These are phyloP conservation scores for Camelus bactrianus DNA, from an alignment of 2,113 vertebrate genomes.

Conservation along the genomic window DNA sequence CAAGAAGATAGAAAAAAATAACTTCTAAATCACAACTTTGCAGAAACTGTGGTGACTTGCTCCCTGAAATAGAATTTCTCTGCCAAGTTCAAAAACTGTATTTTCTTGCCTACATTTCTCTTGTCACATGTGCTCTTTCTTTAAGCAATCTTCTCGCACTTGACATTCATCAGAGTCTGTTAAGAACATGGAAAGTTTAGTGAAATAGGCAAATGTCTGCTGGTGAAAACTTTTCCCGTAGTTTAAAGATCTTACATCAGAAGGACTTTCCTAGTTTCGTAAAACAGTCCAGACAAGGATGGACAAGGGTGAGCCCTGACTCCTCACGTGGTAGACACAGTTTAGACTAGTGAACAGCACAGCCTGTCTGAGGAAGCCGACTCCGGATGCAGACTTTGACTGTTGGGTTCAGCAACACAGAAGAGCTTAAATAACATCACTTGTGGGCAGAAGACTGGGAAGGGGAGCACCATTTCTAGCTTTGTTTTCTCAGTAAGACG, in stretches of 20 bases:
- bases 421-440: not conserved
- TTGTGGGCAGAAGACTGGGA: not conserved
- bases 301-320: not conserved
- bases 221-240: not conserved
- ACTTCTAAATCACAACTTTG: not conserved
- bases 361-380: not conserved
- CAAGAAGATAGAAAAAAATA: not conserved
- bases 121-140: not conserved
- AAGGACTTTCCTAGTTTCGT: not conserved
- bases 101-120: not conserved
- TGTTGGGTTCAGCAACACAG: not conserved
- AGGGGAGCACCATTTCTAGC: not conserved
- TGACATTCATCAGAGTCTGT: not conserved
- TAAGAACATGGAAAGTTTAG: not conserved
- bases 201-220: not conserved
- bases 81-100: not conserved
- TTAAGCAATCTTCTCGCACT: not conserved
- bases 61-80: not conserved
- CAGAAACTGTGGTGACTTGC: not conserved
- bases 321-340: not conserved
- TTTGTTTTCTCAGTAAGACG: not conserved
- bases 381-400: not conserved
- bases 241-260: not conserved
- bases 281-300: not conserved
- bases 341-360: not conserved